These are phyloP conservation scores for Platerodrilus igneus DNA, from an alignment of 2,888 invertebrate genomes.

Conservation along the genomic window DNA sequence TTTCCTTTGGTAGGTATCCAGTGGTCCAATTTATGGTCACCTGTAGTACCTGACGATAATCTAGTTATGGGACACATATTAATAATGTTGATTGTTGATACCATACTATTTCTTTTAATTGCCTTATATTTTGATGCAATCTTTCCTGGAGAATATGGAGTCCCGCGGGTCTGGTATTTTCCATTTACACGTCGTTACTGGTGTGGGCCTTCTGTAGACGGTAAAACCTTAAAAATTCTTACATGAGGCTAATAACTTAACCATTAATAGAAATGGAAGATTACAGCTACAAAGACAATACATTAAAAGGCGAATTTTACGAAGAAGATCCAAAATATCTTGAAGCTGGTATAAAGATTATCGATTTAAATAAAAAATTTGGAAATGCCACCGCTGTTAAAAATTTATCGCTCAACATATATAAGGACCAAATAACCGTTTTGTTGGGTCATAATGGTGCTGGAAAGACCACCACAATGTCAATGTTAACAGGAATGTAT, in stretches of 20 bases:
- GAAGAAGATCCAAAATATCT: constrained; percentile 53
- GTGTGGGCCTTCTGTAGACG: constrained; percentile 6
- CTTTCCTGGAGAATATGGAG: constrained; percentile 60
- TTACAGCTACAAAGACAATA: constrained; percentile 1
- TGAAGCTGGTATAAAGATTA: constrained; percentile 52
- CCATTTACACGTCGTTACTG: constrained; percentile 9
- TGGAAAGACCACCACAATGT: constrained; percentile 91
- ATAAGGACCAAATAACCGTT: constrained; percentile 84
- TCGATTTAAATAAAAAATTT: constrained; percentile 59
- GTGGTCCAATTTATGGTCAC: constrained; percentile 59
- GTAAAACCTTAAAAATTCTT: neutral
- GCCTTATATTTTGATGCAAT: constrained; percentile 84
- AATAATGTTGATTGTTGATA: constrained; percentile 65
- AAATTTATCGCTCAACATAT: constrained; percentile 74
- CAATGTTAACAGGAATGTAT: constrained; percentile 80
- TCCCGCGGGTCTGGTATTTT: constrained; percentile 22
- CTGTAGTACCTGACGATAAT: constrained; percentile 62
- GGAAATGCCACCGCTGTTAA: constrained; percentile 58
- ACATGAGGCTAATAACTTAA: neutral
- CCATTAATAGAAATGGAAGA: constrained; percentile 4
- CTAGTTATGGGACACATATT: constrained; percentile 67
- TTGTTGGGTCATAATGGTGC: constrained; percentile 78
- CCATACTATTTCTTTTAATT: constrained; percentile 65
- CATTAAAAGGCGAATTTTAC: constrained; percentile 43
- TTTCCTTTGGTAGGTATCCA: constrained; percentile 59